A percentile compares a stretch with the other conserved stretches of the same genome.
These are phyloP conservation scores for Ispidina lecontei DNA, from an alignment of 2,797 vertebrate genomes.

Conservation along the genomic window DNA sequence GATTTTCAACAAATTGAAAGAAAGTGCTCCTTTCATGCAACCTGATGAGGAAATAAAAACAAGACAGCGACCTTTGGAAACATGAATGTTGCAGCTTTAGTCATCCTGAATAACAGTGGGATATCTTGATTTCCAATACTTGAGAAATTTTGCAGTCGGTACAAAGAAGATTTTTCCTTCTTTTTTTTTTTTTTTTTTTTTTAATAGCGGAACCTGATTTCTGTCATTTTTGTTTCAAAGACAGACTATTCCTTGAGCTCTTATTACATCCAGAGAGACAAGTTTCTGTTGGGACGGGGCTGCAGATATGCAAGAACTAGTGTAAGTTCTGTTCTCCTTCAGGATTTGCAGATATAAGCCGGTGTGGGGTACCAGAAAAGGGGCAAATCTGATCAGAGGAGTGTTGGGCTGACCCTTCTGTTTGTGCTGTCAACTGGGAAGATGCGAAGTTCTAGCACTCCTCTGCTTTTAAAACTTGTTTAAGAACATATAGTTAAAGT, in stretches of 20 bases:
- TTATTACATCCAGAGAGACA: neutral
- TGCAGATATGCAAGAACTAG: neutral
- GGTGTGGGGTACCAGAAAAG: neutral
- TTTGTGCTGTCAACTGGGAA: neutral
- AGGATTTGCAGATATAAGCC: neutral
- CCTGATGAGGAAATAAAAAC: slow-evolving; percentile 34
- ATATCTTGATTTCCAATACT: neutral
- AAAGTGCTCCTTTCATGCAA: slow-evolving; percentile 39
- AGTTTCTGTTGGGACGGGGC: neutral
- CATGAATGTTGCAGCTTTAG: neutral
- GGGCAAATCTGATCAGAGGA: neutral
- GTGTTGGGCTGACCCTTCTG: neutral
- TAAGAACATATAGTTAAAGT: neutral
- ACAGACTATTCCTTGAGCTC: neutral
- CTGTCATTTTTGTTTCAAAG: neutral
- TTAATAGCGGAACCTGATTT: neutral
- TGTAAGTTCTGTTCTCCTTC: slow-evolving; percentile 1
- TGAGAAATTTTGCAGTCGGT: neutral
- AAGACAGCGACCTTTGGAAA: neutral
- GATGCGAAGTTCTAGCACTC: neutral
- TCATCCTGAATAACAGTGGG: neutral
- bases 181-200: neutral
- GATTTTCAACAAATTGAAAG: slow-evolving; percentile 44
- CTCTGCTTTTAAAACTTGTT: neutral
- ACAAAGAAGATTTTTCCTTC: neutral